Base-by-base conservation (phyloP, 2,888 invertebrate species). In the Acleris literana region DNA sequence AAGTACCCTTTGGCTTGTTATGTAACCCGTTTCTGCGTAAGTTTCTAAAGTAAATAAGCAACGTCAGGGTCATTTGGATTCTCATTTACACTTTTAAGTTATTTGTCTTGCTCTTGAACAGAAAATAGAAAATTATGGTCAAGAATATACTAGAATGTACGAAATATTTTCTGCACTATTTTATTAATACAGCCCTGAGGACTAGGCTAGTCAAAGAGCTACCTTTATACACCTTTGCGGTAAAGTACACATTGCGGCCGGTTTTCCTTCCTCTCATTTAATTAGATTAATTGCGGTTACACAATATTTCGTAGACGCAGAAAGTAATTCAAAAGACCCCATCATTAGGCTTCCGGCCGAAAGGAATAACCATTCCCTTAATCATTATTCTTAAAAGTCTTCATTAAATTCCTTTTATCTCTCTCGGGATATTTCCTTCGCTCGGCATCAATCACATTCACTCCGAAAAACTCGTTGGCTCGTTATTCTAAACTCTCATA, bases 391-490 rank as follows among this genome's bases (percentile, higher is more conserved):
- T 90, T 91, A 91, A 92, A 91, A 91, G 86, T 92, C 90, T 92
- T 92, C 92, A 92, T 92, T 91, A 92, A 91, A 92, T 90, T 92
- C 92, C 90, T 92, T 92, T 92, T 91, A 91, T 92, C 90, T 92
- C 88, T 90, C 87, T 82, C 86, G 85, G 88, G 92, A 90, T 91
- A 90, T 92, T 92, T 91, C 87, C 88, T 90, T 85, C 83, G 84
- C 80, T 86, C 79, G 85, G 90, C 91, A 92, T 92, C 92, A 92
- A 92, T 92, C 92, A 92, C 90, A 92, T 91, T 90, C 90, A 89
- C 87, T 91, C 80, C 85, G 86, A 92, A 92, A 92, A 92, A 91
- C 90, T 92, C 90, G 88, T 90, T 91, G 90, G 90, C 90, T 90
- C 66, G 66, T 92, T 90, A 92, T 92, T 92, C 90, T 92, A 91